phyloP scores from a whole-genome alignment of 2,888 invertebrate genomes.

The Apomyelois bistriatella region DNA sequence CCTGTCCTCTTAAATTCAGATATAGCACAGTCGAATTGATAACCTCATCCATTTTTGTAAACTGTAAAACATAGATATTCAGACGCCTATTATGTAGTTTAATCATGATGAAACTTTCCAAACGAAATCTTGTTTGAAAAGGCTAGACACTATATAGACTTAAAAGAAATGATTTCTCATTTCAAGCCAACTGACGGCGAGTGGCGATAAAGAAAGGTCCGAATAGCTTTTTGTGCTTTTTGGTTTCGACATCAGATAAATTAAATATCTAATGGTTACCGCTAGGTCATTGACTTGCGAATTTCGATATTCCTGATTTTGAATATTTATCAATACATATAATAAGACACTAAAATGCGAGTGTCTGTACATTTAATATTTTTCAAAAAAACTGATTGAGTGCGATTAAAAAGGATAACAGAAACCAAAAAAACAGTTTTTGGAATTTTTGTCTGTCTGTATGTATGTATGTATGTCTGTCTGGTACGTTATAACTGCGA shows the following conservation, averaged over 20 bases:
- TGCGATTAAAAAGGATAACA: too few species aligned
- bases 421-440: too few species aligned
- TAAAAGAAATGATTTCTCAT: not conserved
- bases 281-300: constrained; percentile 10
- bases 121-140: constrained; percentile 1
- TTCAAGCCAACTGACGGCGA: not conserved
- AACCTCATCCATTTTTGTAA: not conserved
- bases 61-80: not conserved
- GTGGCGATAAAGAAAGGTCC: constrained; percentile 1
- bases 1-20: too few species aligned
- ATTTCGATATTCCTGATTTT: not conserved
- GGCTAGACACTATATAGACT: not conserved
- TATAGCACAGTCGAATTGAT: not conserved
- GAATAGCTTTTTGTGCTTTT: constrained; percentile 5
- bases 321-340: too few species aligned
- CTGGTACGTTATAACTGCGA: too few species aligned
- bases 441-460: too few species aligned
- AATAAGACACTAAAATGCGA: too few species aligned
- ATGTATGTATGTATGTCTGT: too few species aligned
- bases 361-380: too few species aligned
- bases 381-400: too few species aligned
- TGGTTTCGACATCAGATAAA: constrained; percentile 3
- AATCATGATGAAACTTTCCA: not conserved
- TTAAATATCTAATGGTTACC: constrained; percentile 8
- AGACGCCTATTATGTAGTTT: not conserved